Base-by-base conservation (phyloP, 30 jellyfish, hydroid and myxozoan species). In the Hydractinia echinata region DNA sequence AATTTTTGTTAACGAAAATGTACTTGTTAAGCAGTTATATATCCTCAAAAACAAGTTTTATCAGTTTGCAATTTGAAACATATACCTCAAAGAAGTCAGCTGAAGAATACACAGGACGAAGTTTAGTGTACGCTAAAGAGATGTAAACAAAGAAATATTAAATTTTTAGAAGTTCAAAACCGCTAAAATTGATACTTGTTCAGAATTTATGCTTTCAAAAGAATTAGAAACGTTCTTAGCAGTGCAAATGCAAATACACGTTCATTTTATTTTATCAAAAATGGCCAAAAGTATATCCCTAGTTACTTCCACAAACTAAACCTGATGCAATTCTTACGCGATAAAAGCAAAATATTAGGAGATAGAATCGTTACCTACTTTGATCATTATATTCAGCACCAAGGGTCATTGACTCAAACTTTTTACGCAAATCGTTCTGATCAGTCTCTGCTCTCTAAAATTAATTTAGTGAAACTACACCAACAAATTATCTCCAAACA, bases 31-130 rank as follows among this genome's bases (percentile, higher is more conserved):
- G 2, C 1, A 15, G n/a, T 60, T 60, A n/a, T n/a, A n/a, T n/a
- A n/a, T n/a, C n/a, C n/a, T n/a, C n/a, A n/a, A 66, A 66, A 66
- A 66, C 10, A 6, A 19, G 0, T 19, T 13, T 4, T 6, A 66
- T 66, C 21, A 66, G 4, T 13, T 0, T 19, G 48, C 8, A 66
- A n/a, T n/a, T n/a, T n/a, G n/a, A n/a, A n/a, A n/a, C n/a, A n/a
- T n/a, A n/a, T n/a, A n/a, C 97, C 90, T 90, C 95, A 61, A 85
- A 90, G 69, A 85, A 90, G 44, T 90, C 97, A 19, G 97, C 87
- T 16, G 97, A 83, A 4, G 97, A 90, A 56, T 90, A 90, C 48
- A 90, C 95, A 16, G 97, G 97, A 49, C 95, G 84, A 19, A 90
- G 80, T 60, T 82, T 85, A 71, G 72, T 86, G 49, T 91, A 76